A percentile compares a stretch with the other conserved stretches of the same genome.
Conservation (phyloP, 2,797 vertebrate genomes). For the Smutsia gigantea region DNA sequence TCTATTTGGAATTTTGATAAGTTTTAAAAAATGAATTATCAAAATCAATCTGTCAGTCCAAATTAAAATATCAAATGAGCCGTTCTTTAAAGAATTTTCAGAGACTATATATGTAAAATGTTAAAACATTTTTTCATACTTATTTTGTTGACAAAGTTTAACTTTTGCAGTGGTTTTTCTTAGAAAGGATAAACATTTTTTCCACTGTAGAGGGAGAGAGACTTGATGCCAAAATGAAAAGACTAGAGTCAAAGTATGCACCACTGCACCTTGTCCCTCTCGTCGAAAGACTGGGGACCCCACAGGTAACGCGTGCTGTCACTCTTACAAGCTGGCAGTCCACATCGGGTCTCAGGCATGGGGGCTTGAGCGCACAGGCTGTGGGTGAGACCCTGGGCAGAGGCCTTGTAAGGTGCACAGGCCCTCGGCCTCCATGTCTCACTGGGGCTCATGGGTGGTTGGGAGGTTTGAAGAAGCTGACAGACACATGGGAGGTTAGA, state of each 20-base stretch:
- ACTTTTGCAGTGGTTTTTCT: background rate
- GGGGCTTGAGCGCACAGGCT: background rate
- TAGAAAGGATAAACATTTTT: background rate
- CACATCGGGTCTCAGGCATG: accelerated
- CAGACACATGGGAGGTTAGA: accelerated
- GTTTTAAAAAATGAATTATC: background rate
- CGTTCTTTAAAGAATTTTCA: constrained; percentile 6
- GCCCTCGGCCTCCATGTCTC: background rate
- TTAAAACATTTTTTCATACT: background rate
- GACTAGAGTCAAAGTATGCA: constrained; percentile 97
- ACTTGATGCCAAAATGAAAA: constrained; percentile 99
- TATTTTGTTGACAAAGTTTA: background rate
- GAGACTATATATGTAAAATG: background rate
- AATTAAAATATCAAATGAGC: background rate
- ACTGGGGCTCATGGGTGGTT: background rate
- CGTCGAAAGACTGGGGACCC: constrained; percentile 97
- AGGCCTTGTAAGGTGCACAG: accelerated
- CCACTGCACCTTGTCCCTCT: constrained; percentile 96
- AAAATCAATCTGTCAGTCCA: background rate
- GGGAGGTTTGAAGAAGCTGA: background rate
- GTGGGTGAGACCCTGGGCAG: too few species aligned
- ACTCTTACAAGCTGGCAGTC: background rate
- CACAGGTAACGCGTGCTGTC: constrained; percentile 90
- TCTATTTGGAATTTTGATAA: background rate
- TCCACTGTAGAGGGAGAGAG: constrained; percentile 94